phyloP scores from a whole-genome alignment of 2,888 invertebrate genomes.

The Quadriops clusia region DNA sequence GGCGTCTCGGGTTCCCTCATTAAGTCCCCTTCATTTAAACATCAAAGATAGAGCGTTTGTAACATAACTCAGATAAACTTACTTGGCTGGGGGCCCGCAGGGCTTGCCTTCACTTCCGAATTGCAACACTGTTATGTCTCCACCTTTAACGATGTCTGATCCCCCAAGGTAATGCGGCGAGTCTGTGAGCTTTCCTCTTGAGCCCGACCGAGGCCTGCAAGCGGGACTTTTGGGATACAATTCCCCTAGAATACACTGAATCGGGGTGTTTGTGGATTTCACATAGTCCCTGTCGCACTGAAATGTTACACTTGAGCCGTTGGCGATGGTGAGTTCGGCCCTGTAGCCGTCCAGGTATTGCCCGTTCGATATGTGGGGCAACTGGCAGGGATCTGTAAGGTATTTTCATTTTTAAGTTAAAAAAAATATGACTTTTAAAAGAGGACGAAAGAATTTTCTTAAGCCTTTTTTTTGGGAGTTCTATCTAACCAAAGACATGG shows the following conservation, averaged over 20 bases:
- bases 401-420: no score
- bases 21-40: no score
- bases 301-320: constrained; percentile 65
- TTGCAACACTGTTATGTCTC: constrained; percentile 48
- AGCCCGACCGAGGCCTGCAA: constrained; percentile 32
- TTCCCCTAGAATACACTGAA: constrained; percentile 53
- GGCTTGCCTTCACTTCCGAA: constrained; percentile 31
- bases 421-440: no score
- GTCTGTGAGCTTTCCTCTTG: constrained; percentile 19
- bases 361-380: constrained; percentile 54
- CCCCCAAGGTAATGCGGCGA: constrained; percentile 36
- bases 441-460: no score
- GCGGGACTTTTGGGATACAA: constrained; percentile 46
- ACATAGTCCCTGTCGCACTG: constrained; percentile 49
- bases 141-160: constrained; percentile 38
- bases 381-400: constrained; percentile 53
- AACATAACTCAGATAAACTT: no score
- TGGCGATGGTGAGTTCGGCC: constrained; percentile 67
- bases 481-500: constrained; percentile 30
- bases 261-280: constrained; percentile 43
- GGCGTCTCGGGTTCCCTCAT: no score
- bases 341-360: constrained; percentile 68
- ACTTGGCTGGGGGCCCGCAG: constrained; percentile 60
- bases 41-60: no score
- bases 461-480: no score